Evolutionary conservation across 35 echinoderm and acorn worm genomes (phyloP).

Genomic region (Strongylocentrotus purpuratus): DNA sequence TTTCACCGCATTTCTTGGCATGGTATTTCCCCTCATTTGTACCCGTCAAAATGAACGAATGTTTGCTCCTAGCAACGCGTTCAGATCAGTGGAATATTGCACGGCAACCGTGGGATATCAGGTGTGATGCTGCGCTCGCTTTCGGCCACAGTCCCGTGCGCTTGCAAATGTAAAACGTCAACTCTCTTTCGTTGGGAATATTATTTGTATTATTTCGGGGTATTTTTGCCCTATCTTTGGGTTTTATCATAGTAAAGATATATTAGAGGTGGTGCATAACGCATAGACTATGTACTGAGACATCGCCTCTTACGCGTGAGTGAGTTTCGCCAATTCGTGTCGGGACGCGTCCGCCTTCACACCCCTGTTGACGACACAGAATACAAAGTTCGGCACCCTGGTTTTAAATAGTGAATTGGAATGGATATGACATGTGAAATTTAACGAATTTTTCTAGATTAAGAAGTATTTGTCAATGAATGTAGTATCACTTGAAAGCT

Average conservation of each 20-base stretch:
- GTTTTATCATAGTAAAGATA: neutral
- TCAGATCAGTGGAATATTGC: neutral
- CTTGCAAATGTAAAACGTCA: neutral
- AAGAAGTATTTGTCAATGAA: slow-evolving; percentile 25
- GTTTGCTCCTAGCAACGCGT: slow-evolving; percentile 27
- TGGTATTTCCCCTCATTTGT: neutral
- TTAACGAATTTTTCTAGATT: slow-evolving; percentile 42
- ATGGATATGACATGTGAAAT: slow-evolving; percentile 19
- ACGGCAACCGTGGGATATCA: neutral
- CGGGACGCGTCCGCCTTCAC: slow-evolving; percentile 41
- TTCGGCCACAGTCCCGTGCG: neutral
- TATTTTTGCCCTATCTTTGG: neutral
- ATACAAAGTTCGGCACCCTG: slow-evolving; percentile 43
- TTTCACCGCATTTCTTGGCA: neutral
- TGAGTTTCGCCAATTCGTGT: slow-evolving; percentile 16
- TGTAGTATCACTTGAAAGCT: slow-evolving; percentile 36
- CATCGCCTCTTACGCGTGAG: slow-evolving; percentile 16
- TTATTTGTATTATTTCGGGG: neutral
- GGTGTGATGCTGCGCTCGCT: neutral
- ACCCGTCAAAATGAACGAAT: slow-evolving; percentile 21
- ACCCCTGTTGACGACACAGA: slow-evolving; percentile 46
- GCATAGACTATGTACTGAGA: neutral
- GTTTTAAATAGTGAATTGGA: neutral
- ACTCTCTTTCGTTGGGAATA: neutral
- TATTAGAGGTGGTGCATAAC: neutral